Evolutionary conservation across 1,140 invertebrate species (phyloP).

Genomic region (Druon quercuslanigerum): DNA sequence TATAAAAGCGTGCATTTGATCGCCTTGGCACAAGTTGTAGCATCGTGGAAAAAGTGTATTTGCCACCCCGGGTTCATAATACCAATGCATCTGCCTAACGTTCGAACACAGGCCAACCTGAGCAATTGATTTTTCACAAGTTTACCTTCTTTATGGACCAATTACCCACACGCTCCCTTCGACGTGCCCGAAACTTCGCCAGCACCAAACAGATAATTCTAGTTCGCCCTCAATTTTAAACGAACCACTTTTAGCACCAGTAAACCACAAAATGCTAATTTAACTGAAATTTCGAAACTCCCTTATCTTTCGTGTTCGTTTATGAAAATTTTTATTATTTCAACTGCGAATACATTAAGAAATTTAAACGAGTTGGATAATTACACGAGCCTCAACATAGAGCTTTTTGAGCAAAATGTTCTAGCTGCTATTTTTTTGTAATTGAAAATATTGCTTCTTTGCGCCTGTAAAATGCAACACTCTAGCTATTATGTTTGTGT

Average conservation of each 20-base stretch:
- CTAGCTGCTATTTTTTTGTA: no score
- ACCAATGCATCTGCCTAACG: conserved; percentile 92
- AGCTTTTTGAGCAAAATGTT: no score
- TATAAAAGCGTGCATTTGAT: conserved; percentile 91
- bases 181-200: not conserved
- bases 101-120: conserved; percentile 85
- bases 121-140: conserved; percentile 27
- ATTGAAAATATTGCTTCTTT: no score
- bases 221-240: conserved; percentile 30
- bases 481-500: no score
- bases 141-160: conserved; percentile 25
- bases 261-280: not conserved
- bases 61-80: conserved; percentile 87
- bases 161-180: conserved; percentile 8
- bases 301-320: not conserved
- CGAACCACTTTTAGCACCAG: not conserved
- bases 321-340: not conserved
- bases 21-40: conserved; percentile 89
- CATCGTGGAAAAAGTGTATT: conserved; percentile 90
- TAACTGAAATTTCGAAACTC: not conserved
- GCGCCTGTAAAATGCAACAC: no score
- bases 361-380: no score
- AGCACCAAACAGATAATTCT: not conserved
- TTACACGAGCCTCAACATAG: no score
- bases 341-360: no score